phyloP scores from a whole-genome alignment of 1,140 invertebrate species.

The Paracyclopina nana region DNA sequence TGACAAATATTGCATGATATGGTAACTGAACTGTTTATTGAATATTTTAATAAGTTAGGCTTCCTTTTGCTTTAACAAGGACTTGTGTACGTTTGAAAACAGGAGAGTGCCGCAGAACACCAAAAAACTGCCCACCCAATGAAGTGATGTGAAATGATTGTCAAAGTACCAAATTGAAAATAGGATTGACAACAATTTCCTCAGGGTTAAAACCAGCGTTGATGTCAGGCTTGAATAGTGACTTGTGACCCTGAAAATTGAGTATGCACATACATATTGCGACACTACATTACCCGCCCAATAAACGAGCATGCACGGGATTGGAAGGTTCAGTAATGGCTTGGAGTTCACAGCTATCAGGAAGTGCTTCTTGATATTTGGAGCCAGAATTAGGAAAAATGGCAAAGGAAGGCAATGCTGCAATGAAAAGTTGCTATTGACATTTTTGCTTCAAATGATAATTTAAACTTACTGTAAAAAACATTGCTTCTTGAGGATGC shows the following conservation, averaged over 20 bases:
- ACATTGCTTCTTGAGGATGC: conserved; percentile 81
- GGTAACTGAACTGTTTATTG: too few species aligned
- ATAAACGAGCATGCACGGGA: conserved; percentile 33
- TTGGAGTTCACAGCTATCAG: conserved; percentile 22
- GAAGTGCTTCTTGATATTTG: conserved; percentile 51
- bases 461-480: conserved; percentile 47
- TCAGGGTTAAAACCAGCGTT: conserved; percentile 77
- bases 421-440: conserved; percentile 23
- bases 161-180: conserved; percentile 88
- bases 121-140: conserved; percentile 75
- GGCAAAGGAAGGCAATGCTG: conserved; percentile 69
- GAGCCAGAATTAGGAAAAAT: conserved; percentile 48
- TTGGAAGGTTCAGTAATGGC: conserved; percentile 34
- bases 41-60: too few species aligned
- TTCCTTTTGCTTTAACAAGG: too few species aligned
- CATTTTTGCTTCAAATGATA: background rate
- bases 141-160: conserved; percentile 74
- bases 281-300: conserved; percentile 67
- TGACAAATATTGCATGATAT: too few species aligned
- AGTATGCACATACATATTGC: conserved; percentile 86
- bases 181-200: conserved; percentile 84
- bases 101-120: conserved; percentile 85
- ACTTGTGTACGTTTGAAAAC: conserved; percentile 64
- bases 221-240: conserved; percentile 85
- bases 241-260: conserved; percentile 79